Evolutionary conservation across 23 tunicate species (phyloP), one percentile per base, ranked within the genome.

Genomic region (Trididemnum clinides): DNA sequence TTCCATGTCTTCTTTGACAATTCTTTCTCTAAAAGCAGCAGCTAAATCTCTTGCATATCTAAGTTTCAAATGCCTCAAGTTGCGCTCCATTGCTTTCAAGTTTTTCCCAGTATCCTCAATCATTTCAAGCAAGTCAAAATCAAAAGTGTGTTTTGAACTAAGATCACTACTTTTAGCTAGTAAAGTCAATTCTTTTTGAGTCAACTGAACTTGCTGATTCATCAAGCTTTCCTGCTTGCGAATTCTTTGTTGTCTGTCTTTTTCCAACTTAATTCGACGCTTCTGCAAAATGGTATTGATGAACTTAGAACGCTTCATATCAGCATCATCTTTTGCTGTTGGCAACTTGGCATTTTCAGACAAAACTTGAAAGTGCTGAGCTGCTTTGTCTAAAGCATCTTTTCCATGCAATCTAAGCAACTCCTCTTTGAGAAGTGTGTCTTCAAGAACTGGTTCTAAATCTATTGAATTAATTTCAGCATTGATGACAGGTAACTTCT

Each of bases 341-440:
- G 75, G 3, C 5, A 28, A 15, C 3, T 59, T n/a, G 5, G 66
- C 66, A 44, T 44, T 44, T 2, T 66, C 12, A 5, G 75, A 66
- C 6, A 66, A 5, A 30, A 66, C 22, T 3, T 36, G 10, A 66
- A 66, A 66, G 37, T 66, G 75, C 7, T 66, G 37, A 5, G 75
- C n/a, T 6, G 75, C 75, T 31, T 31, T 66, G n/a, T 66, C 31
- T 31, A 66, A 66, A 28, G 75, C 75, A 29, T 66, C 37, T 66
- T 66, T 66, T 66, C 75, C 75, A 66, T 66, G 37, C 7, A 66
- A 2, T 15, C 12, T 29, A 23, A 4, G 2, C 37, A 66, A 31
- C 31, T 66, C 75, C 31, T 66, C 37, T 66, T 31, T 32, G 10
- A 66, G 31, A 66, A 66, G 10, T 5, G 75, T 66, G 69, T 18